A percentile compares a stretch with the other conserved stretches of the same genome.
These are phyloP conservation scores for Cactoblastis cactorum DNA, from an alignment of 2,888 invertebrate genomes.

Conservation along the genomic window DNA sequence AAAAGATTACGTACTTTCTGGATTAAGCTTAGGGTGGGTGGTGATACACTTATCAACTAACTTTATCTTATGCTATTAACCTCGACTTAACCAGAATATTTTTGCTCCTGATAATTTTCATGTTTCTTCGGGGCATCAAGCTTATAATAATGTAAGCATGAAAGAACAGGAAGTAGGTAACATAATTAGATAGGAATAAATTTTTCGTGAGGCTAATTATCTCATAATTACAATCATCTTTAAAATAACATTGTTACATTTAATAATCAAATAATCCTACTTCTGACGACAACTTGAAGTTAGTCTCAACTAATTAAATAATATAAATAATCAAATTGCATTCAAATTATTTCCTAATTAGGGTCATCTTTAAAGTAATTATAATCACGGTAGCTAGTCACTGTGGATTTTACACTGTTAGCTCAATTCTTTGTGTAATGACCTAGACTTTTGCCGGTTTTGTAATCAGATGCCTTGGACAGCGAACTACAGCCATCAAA, in stretches of 20 bases:
- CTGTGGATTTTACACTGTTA: not conserved
- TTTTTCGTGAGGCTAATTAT: too few relatives aligned
- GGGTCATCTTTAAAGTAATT: not conserved
- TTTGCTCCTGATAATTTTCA: not conserved
- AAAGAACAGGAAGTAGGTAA: too few relatives aligned
- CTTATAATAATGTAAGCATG: too few relatives aligned
- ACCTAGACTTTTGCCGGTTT: constrained; percentile 34
- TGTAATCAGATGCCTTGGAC: constrained; percentile 44
- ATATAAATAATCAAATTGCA: not conserved
- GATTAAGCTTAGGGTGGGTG: constrained; percentile 5
- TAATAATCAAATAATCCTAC: not conserved
- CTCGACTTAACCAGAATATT: constrained; percentile 2
- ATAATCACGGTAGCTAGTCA: not conserved
- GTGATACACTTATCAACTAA: constrained; percentile 6
- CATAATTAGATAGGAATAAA: too few relatives aligned
- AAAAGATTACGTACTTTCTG: constrained; percentile 11
- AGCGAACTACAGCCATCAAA: constrained; percentile 50
- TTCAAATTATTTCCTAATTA: not conserved
- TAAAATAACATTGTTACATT: too few relatives aligned
- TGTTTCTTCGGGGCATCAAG: too few relatives aligned
- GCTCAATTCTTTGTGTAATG: constrained; percentile 8
- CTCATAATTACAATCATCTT: too few relatives aligned
- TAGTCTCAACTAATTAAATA: not conserved
- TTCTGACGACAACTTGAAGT: not conserved
- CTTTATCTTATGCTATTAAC: constrained; percentile 8